Evolutionary conservation across 2,797 vertebrate genomes (phyloP).

Genomic region (Cuniculus paca): DNA sequence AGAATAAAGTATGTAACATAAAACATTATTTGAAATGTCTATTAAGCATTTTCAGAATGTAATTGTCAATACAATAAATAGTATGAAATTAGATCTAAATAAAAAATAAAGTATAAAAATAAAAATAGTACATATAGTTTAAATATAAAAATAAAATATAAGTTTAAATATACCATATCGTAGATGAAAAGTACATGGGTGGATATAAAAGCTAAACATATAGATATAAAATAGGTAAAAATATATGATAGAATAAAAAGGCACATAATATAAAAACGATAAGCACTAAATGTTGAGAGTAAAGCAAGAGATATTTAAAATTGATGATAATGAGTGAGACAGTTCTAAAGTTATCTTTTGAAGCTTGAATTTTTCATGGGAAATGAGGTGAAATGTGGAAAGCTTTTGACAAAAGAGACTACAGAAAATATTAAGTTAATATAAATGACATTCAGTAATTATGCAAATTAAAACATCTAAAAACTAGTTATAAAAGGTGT

Average conservation of each 20-base stretch:
- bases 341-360: constrained; percentile 35
- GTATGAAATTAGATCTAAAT: constrained; percentile 34
- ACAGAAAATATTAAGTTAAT: background rate
- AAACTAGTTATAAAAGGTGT: background rate
- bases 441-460: constrained; percentile 25
- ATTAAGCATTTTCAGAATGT: background rate
- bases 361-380: constrained; percentile 44
- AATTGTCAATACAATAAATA: background rate
- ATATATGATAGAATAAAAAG: background rate
- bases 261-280: background rate
- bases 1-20: background rate
- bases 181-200: background rate
- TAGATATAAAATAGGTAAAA: constrained; percentile 29
- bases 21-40: constrained; percentile 42
- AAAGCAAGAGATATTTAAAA: constrained; percentile 50
- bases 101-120: constrained; percentile 20
- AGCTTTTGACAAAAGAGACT: background rate
- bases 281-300: background rate
- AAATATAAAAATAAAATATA: constrained; percentile 12
- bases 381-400: constrained; percentile 34
- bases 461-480: constrained; percentile 39
- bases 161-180: background rate
- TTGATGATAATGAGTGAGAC: constrained; percentile 39
- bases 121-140: background rate
- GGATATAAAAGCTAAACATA: background rate